Conservation (phyloP, 2,113 vertebrate species). For the Gasterosteus nipponicus region DNA sequence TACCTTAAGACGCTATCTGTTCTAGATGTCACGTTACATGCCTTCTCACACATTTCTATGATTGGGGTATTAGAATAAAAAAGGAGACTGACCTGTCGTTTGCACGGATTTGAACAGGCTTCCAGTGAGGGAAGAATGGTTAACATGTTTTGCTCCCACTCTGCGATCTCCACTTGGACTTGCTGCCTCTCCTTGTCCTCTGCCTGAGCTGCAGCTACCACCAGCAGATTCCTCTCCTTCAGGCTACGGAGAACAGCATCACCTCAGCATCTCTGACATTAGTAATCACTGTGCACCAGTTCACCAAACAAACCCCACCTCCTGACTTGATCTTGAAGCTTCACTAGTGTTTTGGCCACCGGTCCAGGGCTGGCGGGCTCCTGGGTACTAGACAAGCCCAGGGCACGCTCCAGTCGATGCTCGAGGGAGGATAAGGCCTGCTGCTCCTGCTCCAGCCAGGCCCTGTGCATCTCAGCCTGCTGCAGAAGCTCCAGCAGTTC, state of each 20-base stretch:
- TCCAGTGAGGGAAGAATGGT: constrained; percentile 64
- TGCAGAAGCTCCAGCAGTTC: constrained; percentile 81
- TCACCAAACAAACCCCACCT: constrained; percentile 79
- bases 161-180: constrained; percentile 80
- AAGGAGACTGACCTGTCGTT: constrained; percentile 79
- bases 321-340: constrained; percentile 83
- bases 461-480: constrained; percentile 77
- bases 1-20: not conserved
- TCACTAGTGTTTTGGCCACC: constrained; percentile 79
- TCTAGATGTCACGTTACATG: not conserved
- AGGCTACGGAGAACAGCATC: constrained; percentile 76
- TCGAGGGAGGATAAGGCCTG: constrained; percentile 82
- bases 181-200: constrained; percentile 84
- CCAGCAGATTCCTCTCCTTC: constrained; percentile 79
- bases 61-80: not conserved
- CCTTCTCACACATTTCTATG: not conserved
- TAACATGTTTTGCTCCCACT: constrained; percentile 75
- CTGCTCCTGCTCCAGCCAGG: constrained; percentile 81
- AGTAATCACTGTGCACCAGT: constrained; percentile 1
- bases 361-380: constrained; percentile 59
- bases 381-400: constrained; percentile 61
- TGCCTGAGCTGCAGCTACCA: constrained; percentile 74
- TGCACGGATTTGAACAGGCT: constrained; percentile 57
- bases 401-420: constrained; percentile 75
- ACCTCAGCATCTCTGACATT: constrained; percentile 30